phyloP scores from a whole-genome alignment of 2,797 vertebrate genomes.

The Eremophila alpestris region DNA sequence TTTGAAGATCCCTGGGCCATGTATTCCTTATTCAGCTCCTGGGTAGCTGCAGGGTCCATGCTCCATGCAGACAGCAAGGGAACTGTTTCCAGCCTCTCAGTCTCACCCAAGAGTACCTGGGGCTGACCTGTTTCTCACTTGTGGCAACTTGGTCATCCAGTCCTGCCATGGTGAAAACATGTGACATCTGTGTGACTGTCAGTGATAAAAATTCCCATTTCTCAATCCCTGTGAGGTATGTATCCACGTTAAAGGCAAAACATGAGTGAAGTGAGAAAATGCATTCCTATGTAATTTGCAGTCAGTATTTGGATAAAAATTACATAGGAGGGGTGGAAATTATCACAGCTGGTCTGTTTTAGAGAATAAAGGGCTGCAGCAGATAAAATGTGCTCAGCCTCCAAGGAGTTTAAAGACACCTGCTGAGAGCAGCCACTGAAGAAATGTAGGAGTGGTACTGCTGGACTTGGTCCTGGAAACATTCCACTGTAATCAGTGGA shows the following conservation, averaged over 20 bases:
- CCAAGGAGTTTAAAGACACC: not conserved
- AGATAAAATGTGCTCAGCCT: not conserved
- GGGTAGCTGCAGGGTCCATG: not conserved
- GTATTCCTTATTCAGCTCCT: not conserved
- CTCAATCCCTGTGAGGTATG: not conserved
- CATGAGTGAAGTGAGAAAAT: not conserved
- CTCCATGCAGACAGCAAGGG: not conserved
- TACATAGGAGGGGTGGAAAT: not conserved
- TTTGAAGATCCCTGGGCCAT: constrained; percentile 1
- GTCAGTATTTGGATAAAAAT: not conserved
- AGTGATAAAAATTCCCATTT: not conserved
- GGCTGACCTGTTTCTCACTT: not conserved
- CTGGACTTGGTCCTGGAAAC: not conserved
- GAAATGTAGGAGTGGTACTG: not conserved
- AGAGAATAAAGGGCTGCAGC: not conserved
- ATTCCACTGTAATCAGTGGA: not conserved
- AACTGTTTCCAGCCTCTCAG: not conserved
- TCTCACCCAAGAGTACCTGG: not conserved
- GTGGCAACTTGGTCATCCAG: not conserved
- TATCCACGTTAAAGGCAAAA: not conserved
- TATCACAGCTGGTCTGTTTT: not conserved
- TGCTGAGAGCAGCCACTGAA: not conserved
- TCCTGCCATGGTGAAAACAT: not conserved
- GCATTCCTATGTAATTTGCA: not conserved
- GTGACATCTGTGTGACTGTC: not conserved